phyloP scores from a whole-genome alignment of 2,113 vertebrate genomes.

The Pollimyrus isidori region DNA sequence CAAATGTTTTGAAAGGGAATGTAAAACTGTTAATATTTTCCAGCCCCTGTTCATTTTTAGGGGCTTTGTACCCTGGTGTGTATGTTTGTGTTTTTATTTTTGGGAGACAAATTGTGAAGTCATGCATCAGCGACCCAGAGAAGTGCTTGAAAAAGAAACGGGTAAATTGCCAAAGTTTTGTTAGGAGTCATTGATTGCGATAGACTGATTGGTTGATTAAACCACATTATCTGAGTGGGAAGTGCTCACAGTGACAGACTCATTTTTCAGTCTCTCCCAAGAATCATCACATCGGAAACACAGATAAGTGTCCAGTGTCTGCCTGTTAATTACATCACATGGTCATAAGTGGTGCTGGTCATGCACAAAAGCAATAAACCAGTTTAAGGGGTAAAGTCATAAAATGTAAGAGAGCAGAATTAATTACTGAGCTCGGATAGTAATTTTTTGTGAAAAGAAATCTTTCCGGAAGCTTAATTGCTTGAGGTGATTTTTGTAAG shows the following conservation, averaged over 20 bases:
- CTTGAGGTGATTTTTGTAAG: conserved; percentile 16
- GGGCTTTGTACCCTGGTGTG: background rate
- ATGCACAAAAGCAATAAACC: conserved; percentile 42
- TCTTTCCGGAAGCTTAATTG: conserved; percentile 40
- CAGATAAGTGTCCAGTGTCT: background rate
- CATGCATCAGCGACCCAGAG: background rate
- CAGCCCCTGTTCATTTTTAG: background rate
- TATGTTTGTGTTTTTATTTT: background rate
- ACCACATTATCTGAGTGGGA: background rate
- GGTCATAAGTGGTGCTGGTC: conserved; percentile 27
- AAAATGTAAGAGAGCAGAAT: conserved; percentile 51
- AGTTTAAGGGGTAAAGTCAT: conserved; percentile 47
- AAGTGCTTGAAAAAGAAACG: background rate
- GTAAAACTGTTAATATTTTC: background rate
- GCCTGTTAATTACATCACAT: conserved; percentile 27
- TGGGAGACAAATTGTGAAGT: background rate
- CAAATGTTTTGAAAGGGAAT: background rate
- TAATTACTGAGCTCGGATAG: conserved; percentile 41
- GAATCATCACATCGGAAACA: background rate
- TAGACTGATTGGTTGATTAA: background rate
- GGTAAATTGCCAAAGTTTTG: background rate
- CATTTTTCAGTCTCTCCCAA: background rate
- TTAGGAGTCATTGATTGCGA: background rate
- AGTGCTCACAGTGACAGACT: background rate
- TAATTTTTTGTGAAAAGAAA: conserved; percentile 41